Conservation (phyloP, 2,888 invertebrate genomes). For the Tholera decimalis region DNA sequence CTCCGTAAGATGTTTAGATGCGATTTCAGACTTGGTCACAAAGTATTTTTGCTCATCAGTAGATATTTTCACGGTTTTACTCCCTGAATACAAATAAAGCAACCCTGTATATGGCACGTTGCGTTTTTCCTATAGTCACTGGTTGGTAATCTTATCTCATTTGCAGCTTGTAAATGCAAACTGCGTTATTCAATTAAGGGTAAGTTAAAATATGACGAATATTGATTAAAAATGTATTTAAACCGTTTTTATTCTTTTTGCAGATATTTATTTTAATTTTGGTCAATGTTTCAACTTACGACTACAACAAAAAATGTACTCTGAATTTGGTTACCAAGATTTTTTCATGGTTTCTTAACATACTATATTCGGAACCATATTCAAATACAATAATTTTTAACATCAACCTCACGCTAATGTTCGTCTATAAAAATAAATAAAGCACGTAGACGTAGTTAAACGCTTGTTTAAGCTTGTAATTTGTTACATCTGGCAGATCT, state of each 20-base stretch:
- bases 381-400: constrained; percentile 64
- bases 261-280: neutral
- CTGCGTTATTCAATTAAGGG: constrained; percentile 55
- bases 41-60: too few species aligned
- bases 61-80: neutral
- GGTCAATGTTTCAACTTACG: neutral
- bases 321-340: neutral
- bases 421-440: constrained; percentile 62
- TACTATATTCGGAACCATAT: constrained; percentile 25
- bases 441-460: constrained; percentile 61
- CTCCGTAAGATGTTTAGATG: neutral
- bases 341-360: constrained; percentile 15
- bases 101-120: constrained; percentile 33
- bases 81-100: neutral
- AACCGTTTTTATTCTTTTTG: neutral
- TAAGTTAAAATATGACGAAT: constrained; percentile 41
- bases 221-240: constrained; percentile 5
- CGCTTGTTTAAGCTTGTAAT: constrained; percentile 64
- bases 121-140: constrained; percentile 49
- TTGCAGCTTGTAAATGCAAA: constrained; percentile 53
- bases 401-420: constrained; percentile 70
- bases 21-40: too few species aligned
- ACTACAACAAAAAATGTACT: neutral
- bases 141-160: constrained; percentile 62
- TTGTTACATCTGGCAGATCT: constrained; percentile 51